Base-by-base conservation (phyloP, 2,888 invertebrate genomes). In the Keiferia lycopersicella region DNA sequence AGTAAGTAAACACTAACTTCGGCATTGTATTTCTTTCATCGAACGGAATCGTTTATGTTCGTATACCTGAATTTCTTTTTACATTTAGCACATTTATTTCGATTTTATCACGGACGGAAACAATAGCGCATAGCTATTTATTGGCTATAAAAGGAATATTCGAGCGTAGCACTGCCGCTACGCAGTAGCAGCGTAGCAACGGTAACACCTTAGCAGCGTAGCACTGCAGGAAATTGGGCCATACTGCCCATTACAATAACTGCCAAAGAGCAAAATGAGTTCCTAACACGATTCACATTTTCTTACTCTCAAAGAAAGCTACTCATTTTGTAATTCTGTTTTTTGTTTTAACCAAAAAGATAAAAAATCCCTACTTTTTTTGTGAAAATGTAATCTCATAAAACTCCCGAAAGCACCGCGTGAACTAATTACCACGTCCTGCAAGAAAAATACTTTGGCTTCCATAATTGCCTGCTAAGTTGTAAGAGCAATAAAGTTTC, bases 401-500 rank as follows among this genome's bases (percentile, higher is more conserved):
- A 39, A 30, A 39, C 11, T 34, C 18, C 8, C 8, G 34, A 57
- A 38, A 20, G 18, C 20, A 58, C 38, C 18, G 41, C 60, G 60
- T 67, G 66, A 73, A 74, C 76, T 77, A 78, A 79, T 79, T 78
- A 76, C 72, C 67, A 64, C 71, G 73, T 71, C 66, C 66, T 64
- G 64, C 66, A 74, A 76, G 75, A 78, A 81, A 79, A 79, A 78
- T 73, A 76, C 72, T 69, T 72, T 73, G 75, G 73, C 71, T 70
- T 68, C 67, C 72, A 74, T 81, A 81, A 82, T 81, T 81, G 77
- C 76, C 77, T 75, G 76, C 69, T 78, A 78, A 78, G 73, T 73
- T 77, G 69, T 68, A 78, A 75, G 73, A 73, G 74, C 76, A 76
- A 76, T 76, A 77, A 80, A 77, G 76, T 78, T 78, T 71, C 74